Percentiles rank a stretch among this genome's conserved stretches.
Evolutionary conservation across 2,113 vertebrate species (phyloP).

Genomic region (Genyomyrus donnyi): DNA sequence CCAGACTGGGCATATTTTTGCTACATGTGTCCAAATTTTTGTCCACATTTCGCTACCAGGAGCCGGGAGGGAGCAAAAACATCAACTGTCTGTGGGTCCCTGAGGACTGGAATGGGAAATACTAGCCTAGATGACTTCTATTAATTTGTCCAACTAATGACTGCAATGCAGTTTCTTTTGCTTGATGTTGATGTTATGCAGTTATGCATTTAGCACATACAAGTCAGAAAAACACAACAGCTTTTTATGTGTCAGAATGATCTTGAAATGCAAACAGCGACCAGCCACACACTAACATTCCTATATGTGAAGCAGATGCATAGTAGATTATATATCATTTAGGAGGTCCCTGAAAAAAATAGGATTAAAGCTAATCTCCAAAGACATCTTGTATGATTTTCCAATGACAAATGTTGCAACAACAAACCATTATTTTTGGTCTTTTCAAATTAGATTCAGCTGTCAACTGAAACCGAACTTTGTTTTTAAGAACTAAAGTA

Average conservation of each 20-base stretch:
- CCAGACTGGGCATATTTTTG: too few relatives aligned
- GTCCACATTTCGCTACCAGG: too few relatives aligned
- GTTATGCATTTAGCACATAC: not conserved
- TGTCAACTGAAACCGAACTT: not conserved
- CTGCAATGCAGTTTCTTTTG: not conserved
- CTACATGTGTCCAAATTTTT: too few relatives aligned
- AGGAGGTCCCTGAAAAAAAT: not conserved
- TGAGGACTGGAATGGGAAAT: not conserved
- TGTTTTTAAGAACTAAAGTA: not conserved
- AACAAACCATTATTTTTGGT: slow-evolving; percentile 1
- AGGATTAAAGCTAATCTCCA: not conserved
- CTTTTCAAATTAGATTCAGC: not conserved
- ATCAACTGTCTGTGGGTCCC: too few relatives aligned
- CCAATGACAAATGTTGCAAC: not conserved
- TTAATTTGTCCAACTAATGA: not conserved
- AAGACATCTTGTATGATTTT: not conserved
- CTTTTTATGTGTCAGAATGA: not conserved
- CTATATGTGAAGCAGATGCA: not conserved
- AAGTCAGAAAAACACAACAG: not conserved
- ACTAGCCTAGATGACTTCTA: not conserved
- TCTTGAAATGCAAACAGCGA: not conserved
- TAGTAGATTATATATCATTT: not conserved
- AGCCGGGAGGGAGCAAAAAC: too few relatives aligned
- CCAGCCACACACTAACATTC: not conserved
- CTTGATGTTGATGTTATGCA: not conserved